A percentile compares a stretch with the other conserved stretches of the same genome.
Evolutionary conservation across 2,797 vertebrate species (phyloP).

Genomic region (Darevskia nairensis): DNA sequence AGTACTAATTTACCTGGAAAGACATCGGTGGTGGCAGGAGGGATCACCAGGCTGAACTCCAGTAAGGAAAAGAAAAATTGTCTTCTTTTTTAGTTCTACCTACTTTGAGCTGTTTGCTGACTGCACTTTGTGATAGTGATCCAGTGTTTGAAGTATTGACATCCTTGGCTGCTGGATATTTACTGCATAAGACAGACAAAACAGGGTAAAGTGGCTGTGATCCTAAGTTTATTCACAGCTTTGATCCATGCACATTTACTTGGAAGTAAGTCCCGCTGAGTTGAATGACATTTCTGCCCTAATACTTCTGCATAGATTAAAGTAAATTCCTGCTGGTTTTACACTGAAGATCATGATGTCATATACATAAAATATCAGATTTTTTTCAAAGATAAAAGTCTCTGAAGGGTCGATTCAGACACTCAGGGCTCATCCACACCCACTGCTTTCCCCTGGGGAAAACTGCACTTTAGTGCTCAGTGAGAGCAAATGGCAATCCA

Average conservation of each 20-base stretch:
- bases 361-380: background rate
- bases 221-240: background rate
- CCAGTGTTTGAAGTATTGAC: background rate
- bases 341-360: background rate
- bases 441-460: no score
- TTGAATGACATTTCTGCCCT: background rate
- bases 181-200: background rate
- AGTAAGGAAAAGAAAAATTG: constrained; percentile 78
- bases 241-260: background rate
- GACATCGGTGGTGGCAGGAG: constrained; percentile 76
- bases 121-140: background rate
- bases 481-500: no score
- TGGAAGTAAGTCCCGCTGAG: background rate
- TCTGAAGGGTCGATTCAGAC: background rate
- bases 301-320: background rate
- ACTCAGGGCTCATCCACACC: background rate
- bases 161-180: background rate
- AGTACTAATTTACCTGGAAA: constrained; percentile 82
- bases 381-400: no score
- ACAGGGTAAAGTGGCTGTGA: background rate
- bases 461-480: no score
- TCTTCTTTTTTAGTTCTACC: background rate
- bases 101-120: background rate
- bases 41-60: constrained; percentile 83
- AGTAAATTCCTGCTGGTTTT: background rate